These are phyloP conservation scores for Synaphobranchus kaupii DNA, from an alignment of 2,797 vertebrate genomes.

Conservation along the genomic window DNA sequence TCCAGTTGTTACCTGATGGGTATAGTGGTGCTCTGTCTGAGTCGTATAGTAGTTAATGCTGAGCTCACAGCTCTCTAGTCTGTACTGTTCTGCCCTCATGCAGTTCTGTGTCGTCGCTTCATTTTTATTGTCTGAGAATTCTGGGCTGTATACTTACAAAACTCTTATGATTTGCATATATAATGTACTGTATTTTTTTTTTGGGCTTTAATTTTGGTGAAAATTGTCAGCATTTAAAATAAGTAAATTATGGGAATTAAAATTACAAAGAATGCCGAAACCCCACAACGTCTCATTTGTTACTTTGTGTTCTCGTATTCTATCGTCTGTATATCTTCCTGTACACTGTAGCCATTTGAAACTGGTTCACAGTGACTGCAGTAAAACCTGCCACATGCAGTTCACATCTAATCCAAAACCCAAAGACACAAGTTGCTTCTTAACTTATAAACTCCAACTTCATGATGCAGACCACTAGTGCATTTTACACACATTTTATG, in stretches of 20 bases:
- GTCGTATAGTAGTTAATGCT: neutral
- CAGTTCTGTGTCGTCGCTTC: conserved; percentile 68
- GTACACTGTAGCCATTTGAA: neutral
- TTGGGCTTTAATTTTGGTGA: conserved; percentile 72
- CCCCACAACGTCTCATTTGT: conserved; percentile 46
- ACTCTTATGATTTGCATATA: conserved; percentile 76
- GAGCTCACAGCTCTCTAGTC: conserved; percentile 57
- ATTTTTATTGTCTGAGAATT: conserved; percentile 49
- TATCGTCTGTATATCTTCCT: neutral
- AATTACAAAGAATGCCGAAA: conserved; percentile 77
- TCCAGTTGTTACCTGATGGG: conserved; percentile 14
- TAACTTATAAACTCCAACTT: too few species aligned
- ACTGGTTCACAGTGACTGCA: neutral
- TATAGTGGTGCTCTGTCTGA: conserved; percentile 14
- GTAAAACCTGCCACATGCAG: neutral
- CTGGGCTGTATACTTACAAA: conserved; percentile 67
- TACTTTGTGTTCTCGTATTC: conserved; percentile 30
- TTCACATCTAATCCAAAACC: too few species aligned
- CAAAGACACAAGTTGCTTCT: too few species aligned
- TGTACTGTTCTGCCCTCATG: conserved; percentile 56
- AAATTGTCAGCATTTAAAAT: conserved; percentile 79
- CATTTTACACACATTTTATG: too few species aligned
- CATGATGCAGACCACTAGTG: too few species aligned
- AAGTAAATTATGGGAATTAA: conserved; percentile 85
- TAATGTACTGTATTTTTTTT: conserved; percentile 74